Evolutionary conservation across 2,113 vertebrate species (phyloP).

Genomic region (Nematolebias whitei): DNA sequence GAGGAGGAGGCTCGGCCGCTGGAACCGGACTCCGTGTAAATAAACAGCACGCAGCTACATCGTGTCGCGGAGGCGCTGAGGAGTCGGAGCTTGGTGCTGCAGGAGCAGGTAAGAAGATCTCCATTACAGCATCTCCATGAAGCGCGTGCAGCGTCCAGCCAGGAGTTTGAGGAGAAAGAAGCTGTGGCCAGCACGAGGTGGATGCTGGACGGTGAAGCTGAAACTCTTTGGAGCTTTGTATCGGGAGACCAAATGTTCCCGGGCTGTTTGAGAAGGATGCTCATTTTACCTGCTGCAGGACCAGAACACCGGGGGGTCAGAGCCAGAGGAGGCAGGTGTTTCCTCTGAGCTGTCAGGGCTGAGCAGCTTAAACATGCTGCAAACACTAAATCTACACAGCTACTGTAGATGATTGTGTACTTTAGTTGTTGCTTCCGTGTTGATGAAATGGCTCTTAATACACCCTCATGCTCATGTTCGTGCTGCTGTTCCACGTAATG

Average conservation of each 20-base stretch:
- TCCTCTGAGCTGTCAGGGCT: neutral
- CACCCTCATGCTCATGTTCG: too few relatives aligned
- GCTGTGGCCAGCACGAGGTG: constrained; percentile 6
- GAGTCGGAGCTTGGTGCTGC: constrained; percentile 8
- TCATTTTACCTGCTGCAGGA: neutral
- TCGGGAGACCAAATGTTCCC: neutral
- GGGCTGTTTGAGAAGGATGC: neutral
- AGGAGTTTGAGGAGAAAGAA: constrained; percentile 53
- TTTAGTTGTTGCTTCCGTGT: neutral
- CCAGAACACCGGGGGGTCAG: too few relatives aligned
- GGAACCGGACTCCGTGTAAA: constrained; percentile 55
- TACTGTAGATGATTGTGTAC: constrained; percentile 10
- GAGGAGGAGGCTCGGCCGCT: constrained; percentile 1
- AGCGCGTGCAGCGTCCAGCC: constrained; percentile 47
- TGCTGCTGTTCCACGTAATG: too few relatives aligned
- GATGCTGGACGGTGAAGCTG: constrained; percentile 32
- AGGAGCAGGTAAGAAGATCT: constrained; percentile 48
- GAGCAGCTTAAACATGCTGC: neutral
- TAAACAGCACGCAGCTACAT: constrained; percentile 21
- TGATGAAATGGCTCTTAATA: constrained; percentile 22
- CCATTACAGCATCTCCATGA: neutral
- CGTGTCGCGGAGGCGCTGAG: constrained; percentile 17
- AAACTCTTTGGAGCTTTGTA: neutral
- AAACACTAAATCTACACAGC: neutral
- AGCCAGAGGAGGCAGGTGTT: too few relatives aligned